Evolutionary conservation across 2,113 vertebrate species (phyloP), one percentile per base, ranked within the genome.

Genomic region (Delphinus delphis): DNA sequence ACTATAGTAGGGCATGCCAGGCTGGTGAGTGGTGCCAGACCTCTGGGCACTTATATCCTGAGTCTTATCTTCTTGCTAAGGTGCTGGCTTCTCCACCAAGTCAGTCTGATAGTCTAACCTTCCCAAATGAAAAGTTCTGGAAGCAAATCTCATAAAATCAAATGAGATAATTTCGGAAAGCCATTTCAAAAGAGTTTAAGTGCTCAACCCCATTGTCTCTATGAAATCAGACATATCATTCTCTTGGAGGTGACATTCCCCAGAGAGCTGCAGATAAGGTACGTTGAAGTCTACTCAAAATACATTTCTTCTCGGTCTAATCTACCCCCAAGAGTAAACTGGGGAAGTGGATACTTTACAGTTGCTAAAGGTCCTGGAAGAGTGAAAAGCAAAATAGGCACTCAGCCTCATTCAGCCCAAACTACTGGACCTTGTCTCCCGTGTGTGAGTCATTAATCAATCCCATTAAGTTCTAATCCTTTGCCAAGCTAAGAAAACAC

Each of bases 361-460:
- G 83, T 94, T 77, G 87, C 71, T 97, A 80, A 86, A 93, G 81
- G 93, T 95, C 93, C 92, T 92, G 79, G 36, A 65, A 90, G 58
- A 88, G 4, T 95, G 58, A 74, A 96, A 96, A 95, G 62, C 76
- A 93, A 94, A 95, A 74, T 70, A 95, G 83, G 36, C 76, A 62
- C 38, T 97, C 87, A 23, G 80, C 73, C 65, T 90, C 83, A 83
- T 80, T 96, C 70, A 65, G 53, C 70, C 47, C 65, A 86, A 89
- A 87, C 92, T 95, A 74, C 87, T 96, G 84, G 80, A 92, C 92
- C 97, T 18, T 92, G 86, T 96, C 96, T 96, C 94, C 94, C 10
- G 14, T 55, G 93, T 82, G 94, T 91, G 92, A 94, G 95, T 96
- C 96, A 98, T 97, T 97, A 97, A 97, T 98, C 98, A 98, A 98